Base-by-base conservation (phyloP, 1,140 invertebrate genomes). In the Leptonema lineaticorne region DNA sequence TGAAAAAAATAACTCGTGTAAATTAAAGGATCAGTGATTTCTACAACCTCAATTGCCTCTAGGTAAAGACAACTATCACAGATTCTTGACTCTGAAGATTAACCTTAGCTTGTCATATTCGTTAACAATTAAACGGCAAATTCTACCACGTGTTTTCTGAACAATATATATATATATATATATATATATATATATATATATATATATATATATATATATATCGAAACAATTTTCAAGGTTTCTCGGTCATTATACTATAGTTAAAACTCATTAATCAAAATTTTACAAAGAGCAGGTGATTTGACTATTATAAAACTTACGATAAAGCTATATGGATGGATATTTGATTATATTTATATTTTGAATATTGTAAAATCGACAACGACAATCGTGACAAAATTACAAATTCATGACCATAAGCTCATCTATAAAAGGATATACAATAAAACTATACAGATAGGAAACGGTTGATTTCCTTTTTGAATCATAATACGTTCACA, bases 221-320 rank as follows among this genome's bases (percentile, higher is more conserved):
- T n/a, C n/a, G n/a, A n/a, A n/a, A n/a, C n/a, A n/a, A n/a, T n/a
- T n/a, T 24, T 53, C 50, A 53, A 53, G 50, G 50, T 24, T 53
- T 53, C 27, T 22, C 22, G 22, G 8, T 11, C 37, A 41, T 41
- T n/a, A n/a, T n/a, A n/a, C n/a, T n/a, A n/a, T n/a, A n/a, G n/a
- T n/a, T n/a, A n/a, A n/a, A n/a, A n/a, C n/a, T n/a, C n/a, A n/a
- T n/a, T n/a, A n/a, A n/a, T n/a, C n/a, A n/a, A n/a, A n/a, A n/a
- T n/a, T n/a, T 41, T 41, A 16, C 9, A 16, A 41, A 53, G 22
- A 22, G 50, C 50, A 53, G 50, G 50, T 53, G 50, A 26, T 53
- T 53, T 53, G 18, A 9, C 46, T 8, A n/a, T 11, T 41, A 2
- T n/a, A n/a, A n/a, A n/a, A n/a, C n/a, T 41, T 41, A 16, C 16